Evolutionary conservation across 2,888 invertebrate species (phyloP).

Genomic region (Netelia melanura): DNA sequence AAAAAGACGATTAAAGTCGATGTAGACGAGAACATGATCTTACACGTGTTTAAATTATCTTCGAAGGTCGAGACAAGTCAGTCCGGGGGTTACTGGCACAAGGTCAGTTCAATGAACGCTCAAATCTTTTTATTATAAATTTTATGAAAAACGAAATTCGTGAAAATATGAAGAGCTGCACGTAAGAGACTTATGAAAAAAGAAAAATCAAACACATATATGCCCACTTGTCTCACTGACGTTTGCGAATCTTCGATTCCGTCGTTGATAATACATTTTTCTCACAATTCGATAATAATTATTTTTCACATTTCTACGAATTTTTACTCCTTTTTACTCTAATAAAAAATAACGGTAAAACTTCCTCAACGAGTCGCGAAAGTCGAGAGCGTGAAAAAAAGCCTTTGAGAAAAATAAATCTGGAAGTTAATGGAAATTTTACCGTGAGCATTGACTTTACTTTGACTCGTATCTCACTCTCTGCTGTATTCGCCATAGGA

Average conservation of each 20-base stretch:
- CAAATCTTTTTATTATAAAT: constrained; percentile 51
- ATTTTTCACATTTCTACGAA: constrained; percentile 38
- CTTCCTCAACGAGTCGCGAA: constrained; percentile 47
- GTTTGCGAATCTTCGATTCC: neutral
- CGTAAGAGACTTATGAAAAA: neutral
- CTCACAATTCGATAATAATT: neutral
- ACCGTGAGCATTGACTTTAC: neutral
- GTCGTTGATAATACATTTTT: neutral
- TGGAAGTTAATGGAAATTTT: no score
- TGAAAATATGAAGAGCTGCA: constrained; percentile 11
- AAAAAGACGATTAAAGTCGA: constrained; percentile 44
- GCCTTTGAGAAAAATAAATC: no score
- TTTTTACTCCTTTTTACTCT: constrained; percentile 33
- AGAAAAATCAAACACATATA: no score
- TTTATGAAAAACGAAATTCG: constrained; percentile 43
- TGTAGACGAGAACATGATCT: constrained; percentile 50
- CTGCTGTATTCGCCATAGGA: constrained; percentile 63
- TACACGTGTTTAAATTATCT: constrained; percentile 69
- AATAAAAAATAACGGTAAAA: neutral
- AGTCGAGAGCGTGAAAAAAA: no score
- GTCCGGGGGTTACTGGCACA: constrained; percentile 67
- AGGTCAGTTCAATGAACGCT: constrained; percentile 68
- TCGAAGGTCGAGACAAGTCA: constrained; percentile 69
- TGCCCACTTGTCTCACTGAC: neutral
- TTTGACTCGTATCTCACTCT: constrained; percentile 33